Percentiles rank a stretch among this genome's conserved stretches.
Conservation (phyloP, 2,113 vertebrate species). For the Opisthocomus hoazin region DNA sequence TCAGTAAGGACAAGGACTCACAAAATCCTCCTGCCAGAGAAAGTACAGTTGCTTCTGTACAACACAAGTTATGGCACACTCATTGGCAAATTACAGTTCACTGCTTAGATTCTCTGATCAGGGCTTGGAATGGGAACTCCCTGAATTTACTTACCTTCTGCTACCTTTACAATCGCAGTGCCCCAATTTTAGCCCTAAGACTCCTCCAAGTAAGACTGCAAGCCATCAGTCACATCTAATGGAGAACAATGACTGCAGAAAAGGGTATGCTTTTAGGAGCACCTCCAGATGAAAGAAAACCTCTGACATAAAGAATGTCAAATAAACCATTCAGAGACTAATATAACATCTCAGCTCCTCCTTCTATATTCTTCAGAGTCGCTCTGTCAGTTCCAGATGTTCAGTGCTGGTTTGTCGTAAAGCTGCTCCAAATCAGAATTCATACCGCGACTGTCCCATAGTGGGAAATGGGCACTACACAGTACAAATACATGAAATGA, state of each 20-base stretch:
- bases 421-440: background rate
- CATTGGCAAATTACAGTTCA: background rate
- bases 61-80: background rate
- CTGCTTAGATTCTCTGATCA: background rate
- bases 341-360: background rate
- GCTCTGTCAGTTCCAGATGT: background rate
- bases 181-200: background rate
- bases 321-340: background rate
- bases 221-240: background rate
- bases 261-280: background rate
- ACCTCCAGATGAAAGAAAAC: background rate
- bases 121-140: background rate
- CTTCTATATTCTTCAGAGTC: background rate
- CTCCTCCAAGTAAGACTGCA: background rate
- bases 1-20: background rate
- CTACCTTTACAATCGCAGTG: background rate
- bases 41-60: background rate
- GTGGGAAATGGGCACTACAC: accelerated
- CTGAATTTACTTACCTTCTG: background rate
- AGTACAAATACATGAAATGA: background rate
- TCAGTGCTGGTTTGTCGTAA: background rate
- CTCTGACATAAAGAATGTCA: background rate
- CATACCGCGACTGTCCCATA: background rate
- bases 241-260: background rate
- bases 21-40: background rate